These are phyloP conservation scores for Tichodroma muraria DNA, from an alignment of 2,113 vertebrate species.

Conservation along the genomic window DNA sequence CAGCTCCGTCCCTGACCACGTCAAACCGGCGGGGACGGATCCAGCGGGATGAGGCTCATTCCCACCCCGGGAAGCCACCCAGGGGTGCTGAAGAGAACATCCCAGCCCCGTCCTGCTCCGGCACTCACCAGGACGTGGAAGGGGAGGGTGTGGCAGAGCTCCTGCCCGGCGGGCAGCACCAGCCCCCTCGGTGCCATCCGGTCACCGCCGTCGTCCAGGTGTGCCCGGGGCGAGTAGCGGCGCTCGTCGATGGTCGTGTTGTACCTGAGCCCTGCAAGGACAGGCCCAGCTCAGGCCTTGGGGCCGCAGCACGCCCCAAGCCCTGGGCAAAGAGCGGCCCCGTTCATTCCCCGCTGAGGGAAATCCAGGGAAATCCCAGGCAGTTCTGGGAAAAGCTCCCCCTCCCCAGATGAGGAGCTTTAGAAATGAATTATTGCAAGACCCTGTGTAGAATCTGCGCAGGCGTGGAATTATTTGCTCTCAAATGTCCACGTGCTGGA, in stretches of 20 bases:
- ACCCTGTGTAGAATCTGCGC: accelerated
- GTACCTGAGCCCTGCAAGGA: conserved; percentile 78
- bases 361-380: background rate
- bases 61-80: background rate
- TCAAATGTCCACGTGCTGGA: accelerated
- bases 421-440: accelerated
- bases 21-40: background rate
- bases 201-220: conserved; percentile 79
- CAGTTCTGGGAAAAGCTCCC: background rate
- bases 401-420: background rate
- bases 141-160: conserved; percentile 79
- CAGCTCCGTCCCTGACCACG: background rate
- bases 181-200: conserved; percentile 66
- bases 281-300: background rate
- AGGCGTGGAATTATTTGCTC: background rate
- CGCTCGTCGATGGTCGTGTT: conserved; percentile 84
- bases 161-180: conserved; percentile 65
- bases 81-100: background rate
- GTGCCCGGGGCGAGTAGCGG: conserved; percentile 85
- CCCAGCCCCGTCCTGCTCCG: no score
- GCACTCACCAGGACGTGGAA: conserved; percentile 91
- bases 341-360: no score
- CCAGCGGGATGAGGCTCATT: background rate
- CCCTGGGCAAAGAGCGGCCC: no score
- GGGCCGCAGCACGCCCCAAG: no score